Conservation (phyloP, 2,113 vertebrate genomes). For the Perca flavescens region DNA sequence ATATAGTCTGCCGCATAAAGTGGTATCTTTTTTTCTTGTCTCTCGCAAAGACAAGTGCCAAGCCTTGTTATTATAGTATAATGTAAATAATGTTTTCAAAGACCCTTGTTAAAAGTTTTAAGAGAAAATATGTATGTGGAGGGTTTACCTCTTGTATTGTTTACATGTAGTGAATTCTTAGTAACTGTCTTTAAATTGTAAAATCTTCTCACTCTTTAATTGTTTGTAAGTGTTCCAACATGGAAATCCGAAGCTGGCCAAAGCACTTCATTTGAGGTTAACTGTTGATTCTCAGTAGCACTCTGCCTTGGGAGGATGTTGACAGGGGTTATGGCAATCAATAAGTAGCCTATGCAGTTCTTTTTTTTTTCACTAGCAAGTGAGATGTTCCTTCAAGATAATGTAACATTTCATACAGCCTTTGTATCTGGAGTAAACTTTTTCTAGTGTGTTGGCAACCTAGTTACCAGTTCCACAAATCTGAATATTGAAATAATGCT, state of each 20-base stretch:
- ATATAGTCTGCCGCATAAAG: conserved; percentile 34
- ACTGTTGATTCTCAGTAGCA: conserved; percentile 73
- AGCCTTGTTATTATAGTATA: conserved; percentile 92
- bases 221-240: conserved; percentile 54
- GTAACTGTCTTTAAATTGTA: conserved; percentile 77
- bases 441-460: conserved; percentile 29
- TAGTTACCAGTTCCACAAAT: conserved; percentile 29
- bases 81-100: conserved; percentile 96
- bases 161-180: conserved; percentile 93
- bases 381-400: conserved; percentile 48
- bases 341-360: conserved; percentile 72
- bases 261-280: conserved; percentile 68
- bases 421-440: conserved; percentile 47
- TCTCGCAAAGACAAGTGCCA: conserved; percentile 90
- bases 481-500: conserved; percentile 51
- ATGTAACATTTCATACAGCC: conserved; percentile 48
- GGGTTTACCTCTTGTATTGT: conserved; percentile 95
- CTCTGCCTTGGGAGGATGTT: conserved; percentile 51
- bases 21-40: conserved; percentile 64
- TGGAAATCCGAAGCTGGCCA: conserved; percentile 71
- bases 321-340: conserved; percentile 69
- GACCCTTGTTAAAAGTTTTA: conserved; percentile 90
- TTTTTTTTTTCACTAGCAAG: conserved; percentile 33
- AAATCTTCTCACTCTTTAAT: conserved; percentile 62
- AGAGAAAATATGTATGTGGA: conserved; percentile 89